A percentile compares a stretch with the other conserved stretches of the same genome.
phyloP scores from a whole-genome alignment of 1,140 invertebrate species.

The Chlorops oryzae region DNA sequence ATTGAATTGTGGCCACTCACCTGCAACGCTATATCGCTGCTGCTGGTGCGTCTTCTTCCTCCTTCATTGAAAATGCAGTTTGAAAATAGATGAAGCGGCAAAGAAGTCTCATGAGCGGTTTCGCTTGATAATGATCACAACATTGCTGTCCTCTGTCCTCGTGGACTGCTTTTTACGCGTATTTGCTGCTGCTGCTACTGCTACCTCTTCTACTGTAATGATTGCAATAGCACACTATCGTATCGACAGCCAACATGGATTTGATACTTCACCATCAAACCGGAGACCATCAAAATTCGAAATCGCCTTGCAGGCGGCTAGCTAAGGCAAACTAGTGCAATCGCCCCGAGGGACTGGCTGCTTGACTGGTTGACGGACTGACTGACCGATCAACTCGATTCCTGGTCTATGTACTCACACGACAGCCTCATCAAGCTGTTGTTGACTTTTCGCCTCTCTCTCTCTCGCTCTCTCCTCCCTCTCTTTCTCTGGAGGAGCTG shows the following conservation, averaged over 20 bases:
- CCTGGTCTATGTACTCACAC: not conserved
- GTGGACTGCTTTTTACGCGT: too few species aligned
- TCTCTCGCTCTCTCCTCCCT: not conserved
- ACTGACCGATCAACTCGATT: not conserved
- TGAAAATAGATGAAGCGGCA: too few species aligned
- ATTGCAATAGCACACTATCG: too few species aligned
- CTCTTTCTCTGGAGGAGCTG: not conserved
- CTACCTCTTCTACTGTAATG: too few species aligned
- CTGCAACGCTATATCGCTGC: too few species aligned
- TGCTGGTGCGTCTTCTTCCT: too few species aligned
- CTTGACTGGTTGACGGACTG: conserved; percentile 1
- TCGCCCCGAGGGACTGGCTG: not conserved
- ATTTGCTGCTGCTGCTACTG: too few species aligned
- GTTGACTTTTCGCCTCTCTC: not conserved
- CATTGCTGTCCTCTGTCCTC: not conserved
- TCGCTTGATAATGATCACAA: conserved; percentile 12
- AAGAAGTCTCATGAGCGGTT: too few species aligned
- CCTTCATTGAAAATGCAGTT: too few species aligned
- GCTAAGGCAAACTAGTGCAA: not conserved
- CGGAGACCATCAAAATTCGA: conserved; percentile 1
- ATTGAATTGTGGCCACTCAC: too few species aligned
- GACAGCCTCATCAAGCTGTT: not conserved
- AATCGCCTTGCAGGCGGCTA: not conserved
- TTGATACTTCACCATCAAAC: not conserved
- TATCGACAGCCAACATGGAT: too few species aligned